Conservation (phyloP, 2,888 invertebrate genomes). For the Lochmaea capreae region DNA sequence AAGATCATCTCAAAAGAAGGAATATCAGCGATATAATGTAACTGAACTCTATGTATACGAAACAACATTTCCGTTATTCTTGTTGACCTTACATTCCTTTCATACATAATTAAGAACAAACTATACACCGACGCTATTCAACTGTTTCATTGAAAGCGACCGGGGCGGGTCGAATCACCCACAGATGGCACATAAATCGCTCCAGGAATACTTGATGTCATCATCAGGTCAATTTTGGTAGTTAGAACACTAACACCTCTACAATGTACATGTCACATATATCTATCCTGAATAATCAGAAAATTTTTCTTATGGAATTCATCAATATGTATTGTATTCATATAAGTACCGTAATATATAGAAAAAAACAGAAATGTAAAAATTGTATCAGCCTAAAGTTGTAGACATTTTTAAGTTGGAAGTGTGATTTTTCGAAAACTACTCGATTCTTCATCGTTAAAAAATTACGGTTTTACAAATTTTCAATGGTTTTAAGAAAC, state of each 20-base stretch:
- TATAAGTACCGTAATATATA: too few relatives aligned
- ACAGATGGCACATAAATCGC: conserved; percentile 65
- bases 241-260: conserved; percentile 29
- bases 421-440: too few relatives aligned
- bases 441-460: too few relatives aligned
- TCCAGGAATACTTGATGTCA: conserved; percentile 63
- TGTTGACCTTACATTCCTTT: neutral
- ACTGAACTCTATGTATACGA: neutral
- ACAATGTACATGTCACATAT: conserved; percentile 10
- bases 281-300: conserved; percentile 5
- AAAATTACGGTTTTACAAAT: too few relatives aligned
- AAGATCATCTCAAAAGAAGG: too few relatives aligned
- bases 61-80: neutral
- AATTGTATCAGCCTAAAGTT: too few relatives aligned
- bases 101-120: conserved; percentile 24
- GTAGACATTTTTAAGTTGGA: too few relatives aligned
- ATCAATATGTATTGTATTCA: neutral
- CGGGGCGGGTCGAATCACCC: conserved; percentile 55
- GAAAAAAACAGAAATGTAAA: too few relatives aligned
- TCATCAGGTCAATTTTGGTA: conserved; percentile 55
- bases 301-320: neutral
- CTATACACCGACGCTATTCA: conserved; percentile 13
- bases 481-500: too few relatives aligned
- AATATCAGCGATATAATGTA: too few relatives aligned
- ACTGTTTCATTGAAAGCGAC: conserved; percentile 43